Base-by-base conservation (phyloP, 2,113 vertebrate species). In the Gadus macrocephalus region DNA sequence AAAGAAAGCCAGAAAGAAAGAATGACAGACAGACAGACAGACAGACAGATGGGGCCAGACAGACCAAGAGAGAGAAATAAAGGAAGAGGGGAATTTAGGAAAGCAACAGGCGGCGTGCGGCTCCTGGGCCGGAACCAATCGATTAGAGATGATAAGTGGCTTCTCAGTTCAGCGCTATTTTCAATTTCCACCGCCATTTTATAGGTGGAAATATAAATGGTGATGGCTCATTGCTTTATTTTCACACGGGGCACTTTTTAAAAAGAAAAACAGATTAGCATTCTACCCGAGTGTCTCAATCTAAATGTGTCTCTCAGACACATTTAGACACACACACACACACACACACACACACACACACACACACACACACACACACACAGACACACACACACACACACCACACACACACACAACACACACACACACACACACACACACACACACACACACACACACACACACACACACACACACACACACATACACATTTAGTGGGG, bases 111-210 rank as follows among this genome's bases (percentile, higher is more conserved):
- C 64, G 27, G 69, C n/a, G 56, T 22, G 53, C 27, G 56, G 53
- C 64, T 66, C 25, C 42, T 69, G 20, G 25, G 27, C 77, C 1
- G 11, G 62, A 64, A 79, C 66, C 0, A 71, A 76, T 76, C 68
- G 73, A 31, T 77, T 71, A 62, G 16, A 22, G 69, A 68, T 65
- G 28, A 70, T 70, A 72, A 77, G 78, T 63, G 67, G 73, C 49
- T 68, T 66, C 53, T 68, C 20, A 62, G 60, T 64, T 59, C 14
- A 73, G 67, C 22, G 72, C 62, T 38, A 27, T 62, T 69, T 73
- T 69, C 58, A 68, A 74, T 78, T 69, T 72, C 12, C 59, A 22
- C 22, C 25, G 20, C 22, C 25, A 61, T 31, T 62, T 15, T 62
- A 28, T 27, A 62, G 14, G 61, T 62, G 22, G n/a, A 62, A 62